Conservation (phyloP, 2,113 vertebrate genomes). For the Camelus dromedarius region DNA sequence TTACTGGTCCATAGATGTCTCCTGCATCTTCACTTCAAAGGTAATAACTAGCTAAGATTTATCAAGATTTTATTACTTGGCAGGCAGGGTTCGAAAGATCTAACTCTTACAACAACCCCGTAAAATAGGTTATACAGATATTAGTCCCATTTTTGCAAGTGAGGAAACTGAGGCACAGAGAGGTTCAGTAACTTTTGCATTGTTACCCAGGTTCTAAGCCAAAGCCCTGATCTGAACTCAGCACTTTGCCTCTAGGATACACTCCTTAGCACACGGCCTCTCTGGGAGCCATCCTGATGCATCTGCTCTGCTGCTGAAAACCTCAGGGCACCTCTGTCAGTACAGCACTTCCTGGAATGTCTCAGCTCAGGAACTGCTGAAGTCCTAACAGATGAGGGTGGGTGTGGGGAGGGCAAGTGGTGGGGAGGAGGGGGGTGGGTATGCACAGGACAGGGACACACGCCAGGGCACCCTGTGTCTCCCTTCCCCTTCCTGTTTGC, state of each 20-base stretch:
- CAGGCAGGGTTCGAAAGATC: background rate
- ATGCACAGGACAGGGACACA: background rate
- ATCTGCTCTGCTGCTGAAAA: background rate
- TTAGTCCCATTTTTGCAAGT: background rate
- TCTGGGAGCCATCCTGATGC: no score
- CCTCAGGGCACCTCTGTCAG: background rate
- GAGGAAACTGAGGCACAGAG: background rate
- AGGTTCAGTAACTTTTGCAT: background rate
- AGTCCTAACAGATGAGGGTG: background rate
- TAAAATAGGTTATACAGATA: background rate
- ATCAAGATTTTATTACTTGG: background rate
- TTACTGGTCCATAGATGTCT: background rate
- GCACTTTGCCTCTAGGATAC: background rate
- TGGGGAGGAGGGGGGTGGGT: rapidly evolving
- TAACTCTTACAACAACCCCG: background rate
- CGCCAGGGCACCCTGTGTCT: background rate
- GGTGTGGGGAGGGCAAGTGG: no score
- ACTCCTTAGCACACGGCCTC: rapidly evolving
- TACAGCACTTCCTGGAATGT: background rate
- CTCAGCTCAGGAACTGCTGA: background rate
- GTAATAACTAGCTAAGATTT: background rate
- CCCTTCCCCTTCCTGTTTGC: background rate
- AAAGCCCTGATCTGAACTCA: background rate
- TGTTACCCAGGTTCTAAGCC: background rate
- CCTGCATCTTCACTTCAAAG: background rate